Evolutionary conservation across 2,888 invertebrate genomes (phyloP), one percentile per base, ranked within the genome.

Genomic region (Anagyrus pseudococci): DNA sequence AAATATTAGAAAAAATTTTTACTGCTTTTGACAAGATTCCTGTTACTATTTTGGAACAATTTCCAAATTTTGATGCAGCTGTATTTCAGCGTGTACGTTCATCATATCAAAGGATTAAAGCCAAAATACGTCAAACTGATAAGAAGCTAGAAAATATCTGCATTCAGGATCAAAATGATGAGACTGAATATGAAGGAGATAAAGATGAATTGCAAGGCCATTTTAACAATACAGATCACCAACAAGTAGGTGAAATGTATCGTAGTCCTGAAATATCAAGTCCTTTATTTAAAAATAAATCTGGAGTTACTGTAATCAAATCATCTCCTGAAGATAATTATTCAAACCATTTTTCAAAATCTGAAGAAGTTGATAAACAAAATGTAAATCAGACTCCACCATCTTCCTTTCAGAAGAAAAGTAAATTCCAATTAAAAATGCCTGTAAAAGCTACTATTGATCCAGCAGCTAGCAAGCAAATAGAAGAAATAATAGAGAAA

Each of bases 1-100:
- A 88, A 70, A 74, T 89, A 41, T 77, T 89, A 71, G 88, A 89
- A 71, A 89, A 87, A 78, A 85, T 87, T 71, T 85, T 83, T 66
- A 80, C 79, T 22, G 86, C 88, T 0, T 84, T 90, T 68, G 86
- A 87, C 69, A 85, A 85, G 79, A 86, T 90, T 69, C 89, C 89
- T 1, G 79, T 85, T 15, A 82, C 84, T 66, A 84, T 87, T 43
- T 85, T 88, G 67, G 83, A 84, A 69, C 83, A 85, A 67, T 85
- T 89, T 56, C 86, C 86, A 2, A 86, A 87, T 0, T 89, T 88
- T 73, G 84, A 88, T 69, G 77, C 78, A 20, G 82, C 80, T 44
- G 83, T 83, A 7, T 89, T 85, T 72, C 77, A 83, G 1, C 85
- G 85, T 74, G 77, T 89, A 7, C 87, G 86, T 79, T 80, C 82